Percentiles rank a stretch among this genome's conserved stretches.
These are phyloP conservation scores for Podarcis lilfordi DNA, from an alignment of 2,797 vertebrate species.

Conservation along the genomic window DNA sequence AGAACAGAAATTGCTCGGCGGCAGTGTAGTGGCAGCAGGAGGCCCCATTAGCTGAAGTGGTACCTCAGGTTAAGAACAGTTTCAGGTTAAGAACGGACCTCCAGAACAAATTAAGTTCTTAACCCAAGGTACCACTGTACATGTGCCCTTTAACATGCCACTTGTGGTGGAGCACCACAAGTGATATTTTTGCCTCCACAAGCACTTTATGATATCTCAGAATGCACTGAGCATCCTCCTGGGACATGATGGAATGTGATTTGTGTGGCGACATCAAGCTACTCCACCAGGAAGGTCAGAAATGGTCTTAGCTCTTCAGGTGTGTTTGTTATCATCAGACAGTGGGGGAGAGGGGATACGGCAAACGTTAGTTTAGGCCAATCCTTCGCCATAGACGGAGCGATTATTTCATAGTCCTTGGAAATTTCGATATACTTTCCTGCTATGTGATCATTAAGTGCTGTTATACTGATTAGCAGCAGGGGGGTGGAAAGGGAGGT, in stretches of 20 bases:
- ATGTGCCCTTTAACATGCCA: neutral
- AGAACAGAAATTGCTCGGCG: no score
- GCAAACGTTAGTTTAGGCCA: no score
- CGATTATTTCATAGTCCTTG: conserved; percentile 31
- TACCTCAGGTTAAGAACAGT: no score
- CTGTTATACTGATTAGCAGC: conserved; percentile 20
- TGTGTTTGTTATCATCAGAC: neutral
- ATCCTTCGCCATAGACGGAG: neutral
- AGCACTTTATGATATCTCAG: neutral
- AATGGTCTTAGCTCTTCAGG: neutral
- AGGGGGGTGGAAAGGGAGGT: neutral
- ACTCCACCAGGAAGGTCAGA: neutral
- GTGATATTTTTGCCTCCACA: no score
- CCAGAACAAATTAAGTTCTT: no score
- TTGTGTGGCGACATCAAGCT: neutral
- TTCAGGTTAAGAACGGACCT: no score
- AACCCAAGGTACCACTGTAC: no score
- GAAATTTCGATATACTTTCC: conserved; percentile 27
- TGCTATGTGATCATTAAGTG: conserved; percentile 16
- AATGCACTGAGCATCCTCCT: no score
- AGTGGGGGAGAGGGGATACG: neutral
- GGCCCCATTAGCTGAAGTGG: no score
- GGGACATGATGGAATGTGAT: neutral
- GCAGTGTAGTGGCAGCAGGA: no score
- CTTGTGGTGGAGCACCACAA: neutral